phyloP scores from a whole-genome alignment of 2,888 invertebrate genomes.

The Laothoe populi region DNA sequence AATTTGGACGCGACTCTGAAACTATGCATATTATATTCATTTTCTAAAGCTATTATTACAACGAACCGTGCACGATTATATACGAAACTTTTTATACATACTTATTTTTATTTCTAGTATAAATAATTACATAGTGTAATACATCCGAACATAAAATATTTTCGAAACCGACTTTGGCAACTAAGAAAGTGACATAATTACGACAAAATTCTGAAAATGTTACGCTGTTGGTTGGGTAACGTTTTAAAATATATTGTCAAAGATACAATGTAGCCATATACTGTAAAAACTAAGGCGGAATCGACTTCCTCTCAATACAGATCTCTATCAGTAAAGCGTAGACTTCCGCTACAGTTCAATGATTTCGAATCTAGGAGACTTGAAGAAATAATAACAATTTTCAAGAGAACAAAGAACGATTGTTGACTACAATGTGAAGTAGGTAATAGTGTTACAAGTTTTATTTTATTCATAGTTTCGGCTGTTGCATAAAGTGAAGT shows the following conservation, averaged over 20 bases:
- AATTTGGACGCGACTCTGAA: neutral
- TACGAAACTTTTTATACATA: neutral
- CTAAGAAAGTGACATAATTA: neutral
- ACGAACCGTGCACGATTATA: neutral
- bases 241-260: neutral
- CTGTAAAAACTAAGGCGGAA: neutral
- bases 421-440: constrained; percentile 7
- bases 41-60: neutral
- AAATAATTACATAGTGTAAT: too few species aligned
- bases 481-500: constrained; percentile 28
- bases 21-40: neutral
- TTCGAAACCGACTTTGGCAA: too few species aligned
- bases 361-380: neutral
- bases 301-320: neutral
- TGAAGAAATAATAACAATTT: neutral
- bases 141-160: too few species aligned
- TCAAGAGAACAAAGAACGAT: constrained; percentile 10
- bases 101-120: neutral
- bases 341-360: neutral
- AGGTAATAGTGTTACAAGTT: constrained; percentile 19
- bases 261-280: neutral
- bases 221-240: neutral
- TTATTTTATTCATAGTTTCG: constrained; percentile 23
- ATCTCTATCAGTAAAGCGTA: neutral
- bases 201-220: neutral